These are phyloP conservation scores for Syrrhaptes paradoxus DNA, from an alignment of 2,113 vertebrate genomes.

Conservation along the genomic window DNA sequence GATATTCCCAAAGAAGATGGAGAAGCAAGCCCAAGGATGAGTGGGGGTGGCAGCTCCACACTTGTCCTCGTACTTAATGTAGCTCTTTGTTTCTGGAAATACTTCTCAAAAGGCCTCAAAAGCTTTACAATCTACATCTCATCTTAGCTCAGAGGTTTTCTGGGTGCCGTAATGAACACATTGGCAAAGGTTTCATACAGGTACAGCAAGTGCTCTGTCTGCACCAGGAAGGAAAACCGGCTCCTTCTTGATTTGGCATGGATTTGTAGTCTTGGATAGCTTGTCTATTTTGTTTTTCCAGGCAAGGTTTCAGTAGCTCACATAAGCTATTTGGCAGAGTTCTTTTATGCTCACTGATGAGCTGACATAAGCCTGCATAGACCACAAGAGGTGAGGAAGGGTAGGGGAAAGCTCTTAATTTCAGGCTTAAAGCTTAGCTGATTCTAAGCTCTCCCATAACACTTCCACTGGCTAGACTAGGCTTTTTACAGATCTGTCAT, in stretches of 20 bases:
- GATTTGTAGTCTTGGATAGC: neutral
- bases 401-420: neutral
- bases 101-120: neutral
- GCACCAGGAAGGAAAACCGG: slow-evolving; percentile 4
- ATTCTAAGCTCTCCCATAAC: neutral
- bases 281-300: neutral
- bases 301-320: neutral
- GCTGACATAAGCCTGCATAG: neutral
- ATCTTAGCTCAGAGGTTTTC: neutral
- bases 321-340: neutral
- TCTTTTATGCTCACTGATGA: neutral
- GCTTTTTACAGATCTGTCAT: neutral
- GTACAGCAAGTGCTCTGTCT: neutral
- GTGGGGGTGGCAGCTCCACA: neutral
- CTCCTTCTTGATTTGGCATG: neutral
- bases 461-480: neutral
- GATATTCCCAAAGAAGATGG: neutral
- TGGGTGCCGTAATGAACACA: neutral
- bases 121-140: neutral
- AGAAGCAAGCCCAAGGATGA: neutral
- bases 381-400: rapidly evolving
- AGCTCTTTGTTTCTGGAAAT: neutral
- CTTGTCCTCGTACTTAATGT: neutral
- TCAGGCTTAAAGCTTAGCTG: neutral
- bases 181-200: neutral